Evolutionary conservation across 2,797 vertebrate genomes (phyloP).

Genomic region (Gastrophryne carolinensis): DNA sequence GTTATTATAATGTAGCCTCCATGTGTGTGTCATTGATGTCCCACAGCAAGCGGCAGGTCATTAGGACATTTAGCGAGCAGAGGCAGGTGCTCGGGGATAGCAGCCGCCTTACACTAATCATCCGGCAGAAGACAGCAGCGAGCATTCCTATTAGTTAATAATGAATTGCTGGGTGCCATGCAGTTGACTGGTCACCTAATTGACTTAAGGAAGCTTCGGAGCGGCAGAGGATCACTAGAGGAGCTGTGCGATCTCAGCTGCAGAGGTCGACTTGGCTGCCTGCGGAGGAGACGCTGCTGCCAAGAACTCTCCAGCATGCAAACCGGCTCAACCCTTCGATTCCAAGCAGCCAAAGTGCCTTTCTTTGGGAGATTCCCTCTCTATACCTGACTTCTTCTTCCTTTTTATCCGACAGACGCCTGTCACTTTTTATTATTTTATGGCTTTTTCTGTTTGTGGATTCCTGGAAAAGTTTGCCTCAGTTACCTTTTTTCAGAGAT

Average conservation of each 20-base stretch:
- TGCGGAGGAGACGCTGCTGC: constrained; percentile 10
- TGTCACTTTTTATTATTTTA: not conserved
- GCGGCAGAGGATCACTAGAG: not conserved
- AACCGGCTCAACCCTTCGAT: no score
- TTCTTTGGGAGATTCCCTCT: not conserved
- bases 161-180: constrained; percentile 45
- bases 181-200: constrained; percentile 43
- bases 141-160: constrained; percentile 54
- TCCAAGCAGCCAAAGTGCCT: not conserved
- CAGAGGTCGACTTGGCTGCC: constrained; percentile 11
- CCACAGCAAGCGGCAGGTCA: not conserved
- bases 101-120: not conserved
- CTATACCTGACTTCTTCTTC: not conserved
- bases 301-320: not conserved
- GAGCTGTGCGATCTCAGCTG: not conserved
- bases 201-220: constrained; percentile 42
- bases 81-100: not conserved
- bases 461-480: not conserved
- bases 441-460: not conserved
- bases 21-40: not conserved
- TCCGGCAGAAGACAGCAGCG: constrained; percentile 11
- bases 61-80: not conserved
- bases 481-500: not conserved
- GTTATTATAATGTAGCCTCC: not conserved
- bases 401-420: not conserved